Conservation (phyloP, 2,888 invertebrate species). For the Rhorus exstirpatorius region DNA sequence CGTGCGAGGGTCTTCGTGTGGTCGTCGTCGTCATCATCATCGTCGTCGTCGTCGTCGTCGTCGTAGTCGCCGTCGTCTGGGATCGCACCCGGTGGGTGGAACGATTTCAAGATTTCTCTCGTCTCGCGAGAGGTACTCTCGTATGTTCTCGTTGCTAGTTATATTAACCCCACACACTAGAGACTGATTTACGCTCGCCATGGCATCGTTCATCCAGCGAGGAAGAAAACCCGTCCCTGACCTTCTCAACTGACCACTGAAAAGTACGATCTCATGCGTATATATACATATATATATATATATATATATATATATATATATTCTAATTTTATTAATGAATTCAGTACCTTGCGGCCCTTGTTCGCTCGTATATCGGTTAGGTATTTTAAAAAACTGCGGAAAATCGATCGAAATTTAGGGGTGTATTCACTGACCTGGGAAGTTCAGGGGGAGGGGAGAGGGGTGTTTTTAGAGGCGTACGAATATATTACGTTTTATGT, state of each 20-base stretch:
- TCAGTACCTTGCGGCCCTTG: neutral
- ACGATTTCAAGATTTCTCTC: constrained; percentile 64
- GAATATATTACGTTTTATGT: no score
- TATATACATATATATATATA: constrained; percentile 12
- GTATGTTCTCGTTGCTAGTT: constrained; percentile 52
- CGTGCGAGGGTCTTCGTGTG: constrained; percentile 33
- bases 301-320: no score
- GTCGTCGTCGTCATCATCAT: constrained; percentile 31
- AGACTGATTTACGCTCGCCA: constrained; percentile 66
- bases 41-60: constrained; percentile 13
- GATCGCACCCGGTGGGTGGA: constrained; percentile 66
- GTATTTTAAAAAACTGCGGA: no score
- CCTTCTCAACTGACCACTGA: constrained; percentile 66
- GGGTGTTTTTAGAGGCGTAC: no score
- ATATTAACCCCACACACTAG: constrained; percentile 54
- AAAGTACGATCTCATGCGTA: constrained; percentile 24
- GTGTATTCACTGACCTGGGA: no score
- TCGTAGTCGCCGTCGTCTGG: constrained; percentile 50
- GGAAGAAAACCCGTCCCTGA: constrained; percentile 63
- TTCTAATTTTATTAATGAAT: constrained; percentile 60
- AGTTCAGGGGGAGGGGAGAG: no score
- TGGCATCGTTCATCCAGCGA: constrained; percentile 59
- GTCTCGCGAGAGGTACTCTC: constrained; percentile 41
- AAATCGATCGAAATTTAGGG: no score
- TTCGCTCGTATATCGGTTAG: constrained; percentile 16